Evolutionary conservation across 2,797 vertebrate genomes (phyloP), one percentile per base, ranked within the genome.

Genomic region (Melanogrammus aeglefinus): DNA sequence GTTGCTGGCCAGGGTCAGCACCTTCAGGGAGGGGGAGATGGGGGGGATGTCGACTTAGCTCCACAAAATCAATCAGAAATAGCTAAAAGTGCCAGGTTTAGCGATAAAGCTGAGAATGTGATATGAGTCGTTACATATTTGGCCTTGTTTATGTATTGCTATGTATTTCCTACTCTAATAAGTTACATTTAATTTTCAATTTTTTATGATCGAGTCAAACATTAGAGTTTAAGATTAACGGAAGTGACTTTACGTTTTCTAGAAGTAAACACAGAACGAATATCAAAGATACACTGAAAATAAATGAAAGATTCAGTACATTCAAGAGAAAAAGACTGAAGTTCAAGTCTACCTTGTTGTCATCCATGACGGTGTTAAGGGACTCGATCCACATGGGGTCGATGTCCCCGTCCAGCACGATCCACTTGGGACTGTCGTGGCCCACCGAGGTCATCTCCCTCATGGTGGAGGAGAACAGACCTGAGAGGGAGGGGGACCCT

Each of bases 321-420:
- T 18, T 57, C 6, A 6, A 57, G 18, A 57, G 5, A 57, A 18
- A 18, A 6, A 18, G 18, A 57, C 0, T 44, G 12, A 57, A n/a
- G 4, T 6, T 1, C 47, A 21, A 4, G 21, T 21, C 77, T 41
- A 95, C 94, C 93, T 96, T 94, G 70, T 95, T 96, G 84, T 94
- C 90, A 74, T 95, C 94, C 95, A 94, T 94, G 7, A 94, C 93
- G 16, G 94, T 96, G 78, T 95, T 96, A 16, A 96, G 91, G 31
- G 93, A 95, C 83, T 96, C 94, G 0, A 94, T 94, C 95, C 95
- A 95, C 94, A 95, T 93, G 0, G 81, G 89, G 85, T 95, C 94
- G 83, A 92, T 94, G 88, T 94, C 94, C 71, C 94, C 95, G 83
- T 93, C 93, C 78, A 96, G 86, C 71, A 96, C 92, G 81, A 94